A percentile compares a stretch with the other conserved stretches of the same genome.
Conservation (phyloP, 92 coral and sea anemone species). For the Porites divaricata region DNA sequence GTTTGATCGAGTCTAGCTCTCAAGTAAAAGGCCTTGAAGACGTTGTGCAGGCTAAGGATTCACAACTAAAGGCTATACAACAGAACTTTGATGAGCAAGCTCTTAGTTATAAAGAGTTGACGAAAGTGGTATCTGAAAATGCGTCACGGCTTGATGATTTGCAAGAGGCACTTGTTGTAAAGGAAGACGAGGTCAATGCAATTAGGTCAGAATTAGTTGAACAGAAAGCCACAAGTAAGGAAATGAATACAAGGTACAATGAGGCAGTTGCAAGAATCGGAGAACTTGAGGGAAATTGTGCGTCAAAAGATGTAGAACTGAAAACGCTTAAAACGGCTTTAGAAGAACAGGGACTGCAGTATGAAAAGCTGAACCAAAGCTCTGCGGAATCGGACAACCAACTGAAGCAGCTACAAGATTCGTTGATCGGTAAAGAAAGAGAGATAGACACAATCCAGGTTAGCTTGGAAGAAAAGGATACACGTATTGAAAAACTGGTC, state of each 20-base stretch:
- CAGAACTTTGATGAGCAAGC: constrained; percentile 48
- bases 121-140: constrained; percentile 13
- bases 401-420: constrained; percentile 28
- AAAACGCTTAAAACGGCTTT: constrained; percentile 35
- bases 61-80: constrained; percentile 41
- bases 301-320: constrained; percentile 50
- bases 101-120: constrained; percentile 4
- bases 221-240: constrained; percentile 13
- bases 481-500: constrained; percentile 22
- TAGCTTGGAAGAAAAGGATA: constrained; percentile 22
- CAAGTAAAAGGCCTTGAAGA: constrained; percentile 70
- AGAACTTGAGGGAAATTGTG: constrained; percentile 60
- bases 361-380: constrained; percentile 32
- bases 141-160: constrained; percentile 43
- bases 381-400: constrained; percentile 17
- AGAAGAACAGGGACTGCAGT: constrained; percentile 37
- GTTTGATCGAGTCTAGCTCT: constrained; percentile 67
- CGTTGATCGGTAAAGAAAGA: constrained; percentile 17
- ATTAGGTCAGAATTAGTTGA: constrained; percentile 25
- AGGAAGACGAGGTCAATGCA: constrained; percentile 34
- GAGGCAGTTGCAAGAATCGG: constrained; percentile 16
- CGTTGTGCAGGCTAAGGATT: constrained; percentile 43
- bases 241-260: constrained; percentile 7
- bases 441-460: constrained; percentile 17
- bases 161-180: constrained; percentile 30